Percentiles rank a stretch among this genome's conserved stretches.
Evolutionary conservation across 1,140 invertebrate genomes (phyloP).

Genomic region (Cydia pomonella): DNA sequence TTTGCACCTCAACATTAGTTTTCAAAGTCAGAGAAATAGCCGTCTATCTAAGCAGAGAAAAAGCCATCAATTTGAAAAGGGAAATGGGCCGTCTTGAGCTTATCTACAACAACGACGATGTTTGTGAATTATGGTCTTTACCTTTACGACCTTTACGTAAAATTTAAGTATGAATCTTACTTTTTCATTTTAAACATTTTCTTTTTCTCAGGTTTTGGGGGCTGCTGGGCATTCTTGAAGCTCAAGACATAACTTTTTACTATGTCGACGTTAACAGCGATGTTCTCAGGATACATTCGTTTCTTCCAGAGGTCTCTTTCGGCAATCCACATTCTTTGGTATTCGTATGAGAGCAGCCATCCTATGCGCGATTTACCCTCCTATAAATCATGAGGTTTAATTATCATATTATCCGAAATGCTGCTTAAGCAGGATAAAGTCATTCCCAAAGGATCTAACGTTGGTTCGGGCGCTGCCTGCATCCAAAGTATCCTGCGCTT

Average conservation of each 20-base stretch:
- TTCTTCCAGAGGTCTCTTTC: slow-evolving; percentile 75
- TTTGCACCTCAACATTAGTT: too few relatives aligned
- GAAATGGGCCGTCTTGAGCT: too few relatives aligned
- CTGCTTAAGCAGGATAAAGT: neutral
- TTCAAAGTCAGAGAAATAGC: too few relatives aligned
- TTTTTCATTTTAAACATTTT: slow-evolving; percentile 76
- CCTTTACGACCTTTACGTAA: too few relatives aligned
- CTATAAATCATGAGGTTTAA: slow-evolving; percentile 44
- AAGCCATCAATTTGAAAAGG: too few relatives aligned
- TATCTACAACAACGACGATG: too few relatives aligned
- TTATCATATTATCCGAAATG: neutral
- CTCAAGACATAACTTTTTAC: slow-evolving; percentile 73
- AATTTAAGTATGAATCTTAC: slow-evolving; percentile 50
- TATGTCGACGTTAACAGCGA: slow-evolving; percentile 66
- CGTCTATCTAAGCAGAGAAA: too few relatives aligned
- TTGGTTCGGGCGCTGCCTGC: neutral
- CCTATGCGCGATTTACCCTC: slow-evolving; percentile 66
- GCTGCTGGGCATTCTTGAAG: slow-evolving; percentile 68
- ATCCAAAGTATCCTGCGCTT: neutral
- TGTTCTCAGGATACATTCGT: slow-evolving; percentile 72
- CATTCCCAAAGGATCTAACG: too few relatives aligned
- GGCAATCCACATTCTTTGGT: slow-evolving; percentile 74
- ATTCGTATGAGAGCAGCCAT: slow-evolving; percentile 72
- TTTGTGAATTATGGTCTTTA: too few relatives aligned
- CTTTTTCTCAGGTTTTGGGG: slow-evolving; percentile 65